phyloP scores from a whole-genome alignment of 2,797 vertebrate species.

The Taeniopygia guttata region DNA sequence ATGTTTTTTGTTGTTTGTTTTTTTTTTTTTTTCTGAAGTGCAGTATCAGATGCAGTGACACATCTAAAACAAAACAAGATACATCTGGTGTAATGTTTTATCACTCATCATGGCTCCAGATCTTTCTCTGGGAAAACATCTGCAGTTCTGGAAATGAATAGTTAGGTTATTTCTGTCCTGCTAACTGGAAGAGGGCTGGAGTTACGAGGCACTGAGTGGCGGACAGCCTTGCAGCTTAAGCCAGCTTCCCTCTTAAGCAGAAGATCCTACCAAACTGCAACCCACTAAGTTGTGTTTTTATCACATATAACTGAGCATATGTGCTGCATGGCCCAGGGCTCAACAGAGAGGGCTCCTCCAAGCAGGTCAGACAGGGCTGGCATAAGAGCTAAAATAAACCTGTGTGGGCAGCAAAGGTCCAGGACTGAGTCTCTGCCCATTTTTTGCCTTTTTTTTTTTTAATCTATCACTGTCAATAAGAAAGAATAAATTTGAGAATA shows the following conservation, averaged over 20 bases:
- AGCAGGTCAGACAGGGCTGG: neutral
- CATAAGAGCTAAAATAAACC: neutral
- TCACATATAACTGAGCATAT: neutral
- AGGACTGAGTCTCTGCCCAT: neutral
- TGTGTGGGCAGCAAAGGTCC: neutral
- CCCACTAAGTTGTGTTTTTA: neutral
- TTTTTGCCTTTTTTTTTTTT: neutral
- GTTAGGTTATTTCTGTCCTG: slow-evolving; percentile 54
- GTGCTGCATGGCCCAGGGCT: neutral
- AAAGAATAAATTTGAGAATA: neutral
- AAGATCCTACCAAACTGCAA: neutral
- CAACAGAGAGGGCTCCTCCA: neutral
- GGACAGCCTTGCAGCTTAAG: neutral
- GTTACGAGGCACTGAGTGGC: neutral
- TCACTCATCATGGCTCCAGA: neutral
- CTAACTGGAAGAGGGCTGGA: slow-evolving; percentile 58
- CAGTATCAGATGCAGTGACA: neutral
- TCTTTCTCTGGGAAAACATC: slow-evolving; percentile 36
- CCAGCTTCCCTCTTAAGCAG: neutral
- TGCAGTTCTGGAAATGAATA: slow-evolving; percentile 42
- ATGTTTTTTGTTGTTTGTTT: too few relatives aligned
- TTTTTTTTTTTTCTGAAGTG: neutral
- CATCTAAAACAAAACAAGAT: slow-evolving; percentile 6
- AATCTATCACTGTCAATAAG: neutral
- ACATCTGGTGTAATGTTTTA: slow-evolving; percentile 7